Evolutionary conservation across 2,797 vertebrate species (phyloP), one percentile per base, ranked within the genome.

Genomic region (Protosalanx chinensis): DNA sequence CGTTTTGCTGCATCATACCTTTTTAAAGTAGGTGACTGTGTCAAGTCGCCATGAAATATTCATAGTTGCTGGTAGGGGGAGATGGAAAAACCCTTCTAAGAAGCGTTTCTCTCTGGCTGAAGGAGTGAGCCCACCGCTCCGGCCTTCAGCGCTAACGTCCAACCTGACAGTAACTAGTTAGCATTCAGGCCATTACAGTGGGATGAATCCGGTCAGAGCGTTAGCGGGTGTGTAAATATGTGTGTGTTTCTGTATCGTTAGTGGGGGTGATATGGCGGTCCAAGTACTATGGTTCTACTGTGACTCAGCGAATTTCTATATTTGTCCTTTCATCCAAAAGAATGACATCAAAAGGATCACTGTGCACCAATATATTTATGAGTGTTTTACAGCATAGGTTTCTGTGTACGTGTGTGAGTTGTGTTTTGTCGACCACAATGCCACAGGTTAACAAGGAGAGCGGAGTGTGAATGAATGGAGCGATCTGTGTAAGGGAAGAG

Each of bases 11-110:
- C 75, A 72, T 64, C 61, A 8, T 23, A 18, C 58, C 12, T 69
- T 75, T 72, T 46, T 71, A 76, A 84, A 74, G 64, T 77, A 76
- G 81, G 76, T 81, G 76, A 84, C 59, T 75, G 72, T 81, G 78
- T 79, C 78, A 76, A 27, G n/a, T 1, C 6, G 64, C 81, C 78
- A 84, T 87, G 66, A 81, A 87, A 83, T 79, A 87, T 82, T 84
- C 67, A 85, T 76, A 61, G 12, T 69, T 70, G 35, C 35, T 56
- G 7, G 57, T 18, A 1, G 13, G 66, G 72, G 74, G 58, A 10
- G 57, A 67, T 23, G 29, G 27, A 2, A 23, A 76, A 75, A n/a
- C n/a, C 72, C 8, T 27, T 27, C 57, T 15, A 15, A 23, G 23
- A 41, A 53, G 53, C 62, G 59, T 73, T 73, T 51, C 18, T 3